Conservation (phyloP, 1,140 invertebrate species). For the Drosophila trapezifrons region DNA sequence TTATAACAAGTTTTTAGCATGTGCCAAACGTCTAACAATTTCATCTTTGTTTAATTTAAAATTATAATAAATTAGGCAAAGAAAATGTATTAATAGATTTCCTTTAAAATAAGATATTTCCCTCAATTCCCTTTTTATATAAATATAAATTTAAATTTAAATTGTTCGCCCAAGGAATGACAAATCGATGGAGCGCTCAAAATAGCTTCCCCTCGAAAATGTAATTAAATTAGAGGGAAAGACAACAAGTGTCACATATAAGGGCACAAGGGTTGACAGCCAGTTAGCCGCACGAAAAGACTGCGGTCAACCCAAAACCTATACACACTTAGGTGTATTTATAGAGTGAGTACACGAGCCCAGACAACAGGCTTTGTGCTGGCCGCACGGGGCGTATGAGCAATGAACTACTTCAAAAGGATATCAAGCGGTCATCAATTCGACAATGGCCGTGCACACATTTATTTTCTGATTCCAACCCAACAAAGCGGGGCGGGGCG, state of each 20-base stretch:
- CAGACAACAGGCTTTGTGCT: constrained; percentile 5
- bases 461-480: constrained; percentile 10
- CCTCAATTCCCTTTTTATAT: no score
- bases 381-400: constrained; percentile 26
- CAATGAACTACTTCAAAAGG: constrained; percentile 49
- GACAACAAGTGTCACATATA: constrained; percentile 59
- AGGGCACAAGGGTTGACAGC: constrained; percentile 41
- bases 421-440: constrained; percentile 46
- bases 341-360: background rate
- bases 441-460: constrained; percentile 30
- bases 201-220: constrained; percentile 1
- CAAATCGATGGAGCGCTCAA: constrained; percentile 2
- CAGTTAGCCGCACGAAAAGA: constrained; percentile 43
- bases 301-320: constrained; percentile 15
- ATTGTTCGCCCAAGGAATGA: background rate
- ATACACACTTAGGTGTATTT: background rate
- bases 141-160: background rate
- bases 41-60: constrained; percentile 18
- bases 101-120: no score
- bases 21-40: constrained; percentile 25
- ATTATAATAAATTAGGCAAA: constrained; percentile 19
- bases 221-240: constrained; percentile 43
- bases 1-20: constrained; percentile 57
- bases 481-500: constrained; percentile 19
- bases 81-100: no score